Percentiles rank a stretch among this genome's conserved stretches.
phyloP scores from a whole-genome alignment of 2,113 vertebrate species.

The Globicephala melas region DNA sequence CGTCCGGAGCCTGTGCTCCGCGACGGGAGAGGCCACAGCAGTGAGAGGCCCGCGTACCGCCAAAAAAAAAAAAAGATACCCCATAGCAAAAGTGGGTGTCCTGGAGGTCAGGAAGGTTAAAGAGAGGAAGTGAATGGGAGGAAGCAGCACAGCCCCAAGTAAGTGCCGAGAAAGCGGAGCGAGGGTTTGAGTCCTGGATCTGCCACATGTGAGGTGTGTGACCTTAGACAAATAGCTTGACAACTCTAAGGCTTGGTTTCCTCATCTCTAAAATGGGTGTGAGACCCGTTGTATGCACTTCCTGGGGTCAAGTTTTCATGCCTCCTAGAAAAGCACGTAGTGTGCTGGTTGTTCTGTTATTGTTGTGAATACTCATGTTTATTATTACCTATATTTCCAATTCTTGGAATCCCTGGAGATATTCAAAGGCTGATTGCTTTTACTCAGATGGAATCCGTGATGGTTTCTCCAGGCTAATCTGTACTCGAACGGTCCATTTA shows the following conservation, averaged over 20 bases:
- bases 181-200: too few species aligned
- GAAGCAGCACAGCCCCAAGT: accelerated
- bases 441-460: neutral
- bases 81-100: neutral
- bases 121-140: neutral
- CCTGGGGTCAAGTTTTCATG: neutral
- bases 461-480: neutral
- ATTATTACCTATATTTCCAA: neutral
- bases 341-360: neutral
- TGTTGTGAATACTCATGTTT: neutral
- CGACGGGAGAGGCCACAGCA: too few species aligned
- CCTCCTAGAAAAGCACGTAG: neutral
- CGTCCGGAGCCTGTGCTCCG: too few species aligned
- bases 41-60: too few species aligned
- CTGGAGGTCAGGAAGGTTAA: neutral
- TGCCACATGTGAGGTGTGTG: accelerated
- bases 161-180: neutral
- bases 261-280: neutral
- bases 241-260: neutral
- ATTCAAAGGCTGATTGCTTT: neutral
- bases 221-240: neutral
- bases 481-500: neutral
- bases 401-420: neutral
- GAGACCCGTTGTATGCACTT: neutral
- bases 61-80: neutral